Evolutionary conservation across 2,888 invertebrate species (phyloP).

Genomic region (Lasioglossum lativentre): DNA sequence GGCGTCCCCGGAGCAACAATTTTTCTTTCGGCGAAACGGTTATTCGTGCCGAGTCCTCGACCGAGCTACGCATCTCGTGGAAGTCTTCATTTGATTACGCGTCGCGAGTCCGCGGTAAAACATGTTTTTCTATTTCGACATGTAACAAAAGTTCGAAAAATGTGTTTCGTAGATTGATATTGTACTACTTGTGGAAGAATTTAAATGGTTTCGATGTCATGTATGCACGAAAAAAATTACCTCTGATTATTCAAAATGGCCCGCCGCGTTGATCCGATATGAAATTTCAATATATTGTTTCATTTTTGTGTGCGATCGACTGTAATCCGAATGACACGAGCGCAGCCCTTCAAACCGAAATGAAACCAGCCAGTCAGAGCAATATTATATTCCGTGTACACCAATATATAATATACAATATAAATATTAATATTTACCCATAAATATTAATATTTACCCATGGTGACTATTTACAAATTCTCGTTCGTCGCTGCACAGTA

Average conservation of each 20-base stretch:
- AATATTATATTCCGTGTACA: neutral
- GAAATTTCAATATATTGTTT: neutral
- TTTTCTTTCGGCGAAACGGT: neutral
- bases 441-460: neutral
- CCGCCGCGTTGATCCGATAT: neutral
- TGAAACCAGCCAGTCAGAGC: neutral
- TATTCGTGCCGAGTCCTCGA: neutral
- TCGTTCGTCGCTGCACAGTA: neutral
- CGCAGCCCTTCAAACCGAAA: neutral
- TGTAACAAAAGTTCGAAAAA: neutral
- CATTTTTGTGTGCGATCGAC: conserved; percentile 1
- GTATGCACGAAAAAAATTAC: neutral
- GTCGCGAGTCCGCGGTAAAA: too few relatives aligned
- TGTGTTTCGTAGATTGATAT: neutral
- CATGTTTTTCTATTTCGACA: too few relatives aligned
- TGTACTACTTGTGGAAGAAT: neutral
- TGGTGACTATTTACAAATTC: neutral
- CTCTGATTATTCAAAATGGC: neutral
- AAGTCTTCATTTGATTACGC: neutral
- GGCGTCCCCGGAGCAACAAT: neutral
- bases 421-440: neutral
- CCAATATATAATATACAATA: neutral
- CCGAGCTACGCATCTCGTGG: too few relatives aligned
- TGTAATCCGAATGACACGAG: neutral
- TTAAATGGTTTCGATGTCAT: neutral